A percentile compares a stretch with the other conserved stretches of the same genome.
Conservation (phyloP, 2,888 invertebrate species). For the Scaeva pyrastri region DNA sequence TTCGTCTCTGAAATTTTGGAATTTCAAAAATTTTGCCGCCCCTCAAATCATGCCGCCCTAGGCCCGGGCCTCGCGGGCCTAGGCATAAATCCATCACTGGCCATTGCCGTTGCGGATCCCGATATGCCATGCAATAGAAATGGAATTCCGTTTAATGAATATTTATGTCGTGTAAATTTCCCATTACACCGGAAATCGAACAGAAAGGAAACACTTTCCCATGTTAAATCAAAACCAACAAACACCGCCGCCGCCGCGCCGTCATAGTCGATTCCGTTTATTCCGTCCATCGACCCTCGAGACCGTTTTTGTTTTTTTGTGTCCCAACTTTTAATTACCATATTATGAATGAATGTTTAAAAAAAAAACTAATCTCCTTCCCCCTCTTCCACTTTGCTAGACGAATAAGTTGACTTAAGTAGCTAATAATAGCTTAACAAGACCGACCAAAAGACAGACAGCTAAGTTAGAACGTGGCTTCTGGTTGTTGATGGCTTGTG, state of each 20-base stretch:
- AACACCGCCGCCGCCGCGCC: too few species aligned
- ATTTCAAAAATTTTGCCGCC: too few species aligned
- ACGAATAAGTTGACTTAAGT: not conserved
- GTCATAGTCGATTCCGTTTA: too few species aligned
- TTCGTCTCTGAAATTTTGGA: too few species aligned
- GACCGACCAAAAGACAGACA: slow-evolving; percentile 19
- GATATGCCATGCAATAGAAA: slow-evolving; percentile 33
- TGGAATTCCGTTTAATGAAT: slow-evolving; percentile 58
- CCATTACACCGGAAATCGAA: slow-evolving; percentile 70
- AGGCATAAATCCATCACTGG: too few species aligned
- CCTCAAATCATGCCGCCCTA: too few species aligned
- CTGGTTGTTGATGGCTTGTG: not conserved
- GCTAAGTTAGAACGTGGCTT: not conserved
- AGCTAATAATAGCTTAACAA: slow-evolving; percentile 35
- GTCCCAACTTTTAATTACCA: slow-evolving; percentile 44
- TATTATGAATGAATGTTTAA: slow-evolving; percentile 34
- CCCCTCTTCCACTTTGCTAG: not conserved
- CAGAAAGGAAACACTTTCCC: slow-evolving; percentile 70
- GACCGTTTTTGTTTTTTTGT: slow-evolving; percentile 25
- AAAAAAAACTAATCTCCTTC: slow-evolving; percentile 1
- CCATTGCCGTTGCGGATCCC: too few species aligned
- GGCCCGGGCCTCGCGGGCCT: too few species aligned
- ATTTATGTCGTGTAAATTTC: slow-evolving; percentile 66
- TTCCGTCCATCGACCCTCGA: slow-evolving; percentile 47
- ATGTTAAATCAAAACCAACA: slow-evolving; percentile 56